These are phyloP conservation scores for Megalops cyprinoides DNA, from an alignment of 2,797 vertebrate genomes.

Conservation along the genomic window DNA sequence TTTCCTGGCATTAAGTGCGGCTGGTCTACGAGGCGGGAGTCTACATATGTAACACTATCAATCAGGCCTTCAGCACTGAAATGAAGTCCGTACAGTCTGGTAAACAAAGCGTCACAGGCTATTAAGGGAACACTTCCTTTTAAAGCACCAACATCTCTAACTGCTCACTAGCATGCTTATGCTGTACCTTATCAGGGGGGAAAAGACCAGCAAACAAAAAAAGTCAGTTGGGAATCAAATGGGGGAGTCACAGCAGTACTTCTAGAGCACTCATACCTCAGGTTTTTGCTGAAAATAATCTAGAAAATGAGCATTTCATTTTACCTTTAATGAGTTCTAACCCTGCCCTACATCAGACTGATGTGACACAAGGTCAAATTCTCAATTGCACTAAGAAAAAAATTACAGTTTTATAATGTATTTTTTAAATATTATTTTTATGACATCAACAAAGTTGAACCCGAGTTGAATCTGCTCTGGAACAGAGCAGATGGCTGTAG, in stretches of 20 bases:
- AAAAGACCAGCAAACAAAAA: background rate
- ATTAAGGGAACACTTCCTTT: conserved; percentile 52
- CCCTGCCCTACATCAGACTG: background rate
- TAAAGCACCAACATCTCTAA: conserved; percentile 34
- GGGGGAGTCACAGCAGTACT: background rate
- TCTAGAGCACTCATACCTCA: background rate
- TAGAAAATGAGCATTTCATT: background rate
- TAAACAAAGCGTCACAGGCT: conserved; percentile 59
- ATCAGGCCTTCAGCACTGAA: conserved; percentile 52
- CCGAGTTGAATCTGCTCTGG: too few relatives aligned
- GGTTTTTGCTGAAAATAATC: background rate
- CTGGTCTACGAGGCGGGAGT: conserved; percentile 27
- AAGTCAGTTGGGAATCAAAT: background rate
- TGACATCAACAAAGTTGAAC: background rate
- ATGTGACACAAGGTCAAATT: background rate
- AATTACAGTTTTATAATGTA: too few relatives aligned
- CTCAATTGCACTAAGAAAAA: background rate
- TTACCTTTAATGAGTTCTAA: background rate
- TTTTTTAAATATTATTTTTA: too few relatives aligned
- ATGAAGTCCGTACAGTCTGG: conserved; percentile 45
- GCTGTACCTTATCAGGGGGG: conserved; percentile 37
- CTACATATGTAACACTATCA: conserved; percentile 52
- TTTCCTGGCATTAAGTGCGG: conserved; percentile 39
- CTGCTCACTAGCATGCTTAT: conserved; percentile 26
- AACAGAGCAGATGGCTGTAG: background rate